These are phyloP conservation scores for Pterocles orientalis DNA, from an alignment of 2,113 vertebrate genomes.

Conservation along the genomic window DNA sequence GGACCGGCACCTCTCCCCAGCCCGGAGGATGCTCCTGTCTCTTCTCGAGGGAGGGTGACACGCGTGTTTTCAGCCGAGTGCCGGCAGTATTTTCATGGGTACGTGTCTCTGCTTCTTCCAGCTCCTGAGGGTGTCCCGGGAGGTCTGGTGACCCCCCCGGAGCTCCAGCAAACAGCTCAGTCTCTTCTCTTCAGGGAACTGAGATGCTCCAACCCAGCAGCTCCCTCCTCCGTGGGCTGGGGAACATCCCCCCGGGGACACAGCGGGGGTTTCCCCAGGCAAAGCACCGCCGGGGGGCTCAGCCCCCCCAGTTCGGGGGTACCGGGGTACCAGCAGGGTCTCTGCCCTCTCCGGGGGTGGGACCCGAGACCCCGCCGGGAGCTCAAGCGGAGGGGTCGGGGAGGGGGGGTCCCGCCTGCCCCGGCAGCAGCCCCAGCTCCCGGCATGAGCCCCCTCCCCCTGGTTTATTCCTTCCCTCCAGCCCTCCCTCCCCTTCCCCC, in stretches of 20 bases:
- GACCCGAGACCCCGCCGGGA: too few relatives aligned
- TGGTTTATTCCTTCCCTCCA: neutral
- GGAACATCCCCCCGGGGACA: neutral
- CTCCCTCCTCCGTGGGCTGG: neutral
- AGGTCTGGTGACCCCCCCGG: neutral
- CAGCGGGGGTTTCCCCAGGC: neutral
- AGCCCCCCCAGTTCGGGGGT: too few relatives aligned
- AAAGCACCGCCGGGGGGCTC: too few relatives aligned
- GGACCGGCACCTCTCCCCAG: neutral
- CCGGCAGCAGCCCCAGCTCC: neutral
- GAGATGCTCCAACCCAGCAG: neutral
- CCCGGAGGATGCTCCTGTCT: neutral
- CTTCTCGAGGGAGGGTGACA: neutral
- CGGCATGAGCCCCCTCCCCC: neutral
- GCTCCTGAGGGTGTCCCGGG: neutral
- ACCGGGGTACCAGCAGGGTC: too few relatives aligned
- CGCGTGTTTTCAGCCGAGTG: fast-evolving
- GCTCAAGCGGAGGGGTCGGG: too few relatives aligned
- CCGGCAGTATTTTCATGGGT: fast-evolving
- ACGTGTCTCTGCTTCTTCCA: neutral
- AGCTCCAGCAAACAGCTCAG: too few relatives aligned
- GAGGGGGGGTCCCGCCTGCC: too few relatives aligned
- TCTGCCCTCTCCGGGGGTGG: too few relatives aligned
- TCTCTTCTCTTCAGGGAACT: fast-evolving
- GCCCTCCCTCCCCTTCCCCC: neutral